Conservation (phyloP, 2,113 vertebrate genomes). For the Rhynchomys soricoides region DNA sequence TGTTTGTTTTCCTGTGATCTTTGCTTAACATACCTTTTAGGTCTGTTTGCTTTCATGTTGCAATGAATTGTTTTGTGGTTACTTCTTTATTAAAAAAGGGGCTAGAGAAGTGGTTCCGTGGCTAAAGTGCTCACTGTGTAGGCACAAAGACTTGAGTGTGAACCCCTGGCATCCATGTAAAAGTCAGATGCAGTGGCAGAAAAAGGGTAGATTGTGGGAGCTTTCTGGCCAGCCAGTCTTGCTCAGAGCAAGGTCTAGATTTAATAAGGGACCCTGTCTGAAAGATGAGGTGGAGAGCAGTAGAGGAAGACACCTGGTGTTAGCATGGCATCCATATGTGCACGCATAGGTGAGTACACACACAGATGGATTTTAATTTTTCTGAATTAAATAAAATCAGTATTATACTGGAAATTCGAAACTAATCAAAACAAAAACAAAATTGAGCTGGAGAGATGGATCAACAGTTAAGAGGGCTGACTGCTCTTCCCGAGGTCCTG, state of each 20-base stretch:
- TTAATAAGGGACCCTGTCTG: background rate
- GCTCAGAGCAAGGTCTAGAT: background rate
- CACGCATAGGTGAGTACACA: background rate
- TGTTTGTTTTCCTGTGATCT: background rate
- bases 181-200: background rate
- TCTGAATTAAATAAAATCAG: background rate
- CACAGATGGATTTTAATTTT: too few species aligned
- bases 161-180: too few species aligned
- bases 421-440: background rate
- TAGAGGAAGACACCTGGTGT: background rate
- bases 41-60: conserved; percentile 12
- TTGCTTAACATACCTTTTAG: conserved; percentile 40
- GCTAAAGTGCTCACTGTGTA: background rate
- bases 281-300: background rate
- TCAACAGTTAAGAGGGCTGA: too few species aligned
- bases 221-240: background rate
- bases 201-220: background rate
- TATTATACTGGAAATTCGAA: conserved; percentile 9
- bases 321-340: background rate
- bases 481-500: too few species aligned
- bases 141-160: background rate
- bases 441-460: background rate
- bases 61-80: background rate
- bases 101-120: background rate
- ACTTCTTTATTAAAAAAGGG: conserved; percentile 36